Evolutionary conservation across 2,888 invertebrate genomes (phyloP), one percentile per base, ranked within the genome.

Genomic region (Lepidochrysops patricia): DNA sequence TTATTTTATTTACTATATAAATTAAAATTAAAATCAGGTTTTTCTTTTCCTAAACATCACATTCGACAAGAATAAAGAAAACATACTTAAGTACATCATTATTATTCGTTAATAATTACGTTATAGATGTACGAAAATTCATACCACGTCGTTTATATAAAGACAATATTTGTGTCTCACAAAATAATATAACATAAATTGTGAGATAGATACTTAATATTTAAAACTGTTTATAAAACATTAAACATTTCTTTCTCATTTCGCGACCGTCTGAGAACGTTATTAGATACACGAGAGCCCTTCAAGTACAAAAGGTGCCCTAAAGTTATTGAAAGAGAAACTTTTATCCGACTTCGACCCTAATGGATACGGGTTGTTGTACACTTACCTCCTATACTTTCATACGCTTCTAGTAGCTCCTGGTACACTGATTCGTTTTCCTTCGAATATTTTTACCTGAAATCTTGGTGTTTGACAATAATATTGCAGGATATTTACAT

Each of bases 311-410:
- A 27, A 59, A 37, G 59, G 52, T 27, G n/a, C 50, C 37, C 52
- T 26, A 52, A 52, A 59, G 59, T 59, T 27, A 59, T 59, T 52
- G 52, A 59, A 59, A 54, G 59, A 59, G 35, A 59, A 59, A 52
- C 52, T 59, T 54, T 54, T 27, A 37, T 52, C 52, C 50, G 34
- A 52, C 52, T 52, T 35, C 27, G 15, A 35, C 25, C 57, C 26
- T 54, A 52, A 59, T 59, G 59, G 52, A 54, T 54, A 35, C n/a
- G 52, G 35, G 37, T 50, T 58, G 57, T 48, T 48, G 26, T 54
- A 12, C 15, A 12, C 9, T 6, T 54, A 29, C 19, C 54, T 12
- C 15, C 54, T 54, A 54, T 29, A 54, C 19, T 1, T 29, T 32
- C 5, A 12, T 29, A n/a, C 19, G 15, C 7, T n/a, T 32, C 54